Base-by-base conservation (phyloP, 2,797 vertebrate genomes). In the Argentina silus region DNA sequence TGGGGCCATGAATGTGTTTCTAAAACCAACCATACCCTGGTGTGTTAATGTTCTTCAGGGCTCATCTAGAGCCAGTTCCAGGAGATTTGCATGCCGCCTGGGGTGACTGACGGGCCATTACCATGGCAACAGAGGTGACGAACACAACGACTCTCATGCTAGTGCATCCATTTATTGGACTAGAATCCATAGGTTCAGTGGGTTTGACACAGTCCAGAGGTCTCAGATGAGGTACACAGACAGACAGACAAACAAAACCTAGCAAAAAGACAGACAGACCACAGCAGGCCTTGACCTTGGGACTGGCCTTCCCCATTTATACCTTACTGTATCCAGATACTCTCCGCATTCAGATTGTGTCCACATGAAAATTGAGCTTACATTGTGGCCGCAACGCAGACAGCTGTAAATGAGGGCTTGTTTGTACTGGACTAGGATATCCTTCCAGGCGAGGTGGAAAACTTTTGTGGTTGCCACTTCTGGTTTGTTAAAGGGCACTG, bases 301-400 rank as follows among this genome's bases (percentile, higher is more conserved):
- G n/a, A n/a, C n/a, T n/a, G n/a, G n/a, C n/a, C n/a, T n/a, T n/a
- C n/a, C n/a, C n/a, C 47, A 3, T 6, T 51, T 53, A 15, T 15
- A 15, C 51, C 12, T 53, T 53, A 77, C 68, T 81, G 74, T 73
- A 75, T 78, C 76, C 74, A 70, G 69, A 78, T 78, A 86, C 79
- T 87, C 59, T 75, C 77, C n/a, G n/a, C n/a, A n/a, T n/a, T n/a
- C n/a, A n/a, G n/a, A n/a, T n/a, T n/a, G n/a, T n/a, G n/a, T n/a
- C n/a, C n/a, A n/a, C n/a, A n/a, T n/a, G n/a, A n/a, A n/a, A n/a
- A n/a, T n/a, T n/a, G n/a, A n/a, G n/a, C n/a, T n/a, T n/a, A n/a
- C n/a, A n/a, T n/a, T n/a, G n/a, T n/a, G n/a, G n/a, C n/a, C n/a
- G n/a, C n/a, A n/a, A n/a, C n/a, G n/a, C n/a, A n/a, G n/a, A n/a